A percentile compares a stretch with the other conserved stretches of the same genome.
These are phyloP conservation scores for Leptopilina boulardi DNA, from an alignment of 1,140 invertebrate genomes.

Conservation along the genomic window DNA sequence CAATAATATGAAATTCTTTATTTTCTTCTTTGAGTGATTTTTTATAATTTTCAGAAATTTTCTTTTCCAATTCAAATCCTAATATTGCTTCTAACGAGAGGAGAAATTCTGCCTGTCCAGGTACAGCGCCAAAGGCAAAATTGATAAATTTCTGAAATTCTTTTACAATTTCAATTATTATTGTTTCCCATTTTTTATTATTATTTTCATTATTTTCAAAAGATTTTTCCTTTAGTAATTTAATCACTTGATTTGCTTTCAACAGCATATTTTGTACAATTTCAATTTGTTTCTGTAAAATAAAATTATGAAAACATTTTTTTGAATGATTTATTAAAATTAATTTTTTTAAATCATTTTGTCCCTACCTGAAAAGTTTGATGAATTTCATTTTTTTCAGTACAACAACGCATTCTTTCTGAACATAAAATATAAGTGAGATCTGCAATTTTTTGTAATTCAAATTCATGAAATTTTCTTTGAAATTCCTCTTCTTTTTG, in stretches of 20 bases:
- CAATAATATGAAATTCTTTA: not conserved
- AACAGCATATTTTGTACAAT: constrained; percentile 52
- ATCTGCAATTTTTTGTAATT: constrained; percentile 70
- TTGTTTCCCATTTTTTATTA: constrained; percentile 53
- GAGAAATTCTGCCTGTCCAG: constrained; percentile 73
- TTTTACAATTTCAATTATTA: constrained; percentile 65
- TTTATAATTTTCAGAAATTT: constrained; percentile 30
- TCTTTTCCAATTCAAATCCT: constrained; percentile 58
- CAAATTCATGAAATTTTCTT: constrained; percentile 62
- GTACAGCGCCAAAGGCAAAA: constrained; percentile 67
- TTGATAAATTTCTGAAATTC: constrained; percentile 76
- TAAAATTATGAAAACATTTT: constrained; percentile 23
- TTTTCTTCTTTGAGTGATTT: constrained; percentile 32
- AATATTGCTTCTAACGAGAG: constrained; percentile 69
- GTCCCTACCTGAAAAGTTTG: constrained; percentile 59
- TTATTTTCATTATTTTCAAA: constrained; percentile 48
- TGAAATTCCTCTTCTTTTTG: constrained; percentile 57
- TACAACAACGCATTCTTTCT: constrained; percentile 67
- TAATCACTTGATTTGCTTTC: constrained; percentile 50
- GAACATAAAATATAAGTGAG: constrained; percentile 69
- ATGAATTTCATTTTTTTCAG: constrained; percentile 61
- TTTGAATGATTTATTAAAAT: too few relatives aligned
- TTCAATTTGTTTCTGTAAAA: constrained; percentile 54
- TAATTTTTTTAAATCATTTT: constrained; percentile 35
- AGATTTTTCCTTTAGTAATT: constrained; percentile 42